Evolutionary conservation across 2,113 vertebrate genomes (phyloP).

Genomic region (Podarcis cretensis): DNA sequence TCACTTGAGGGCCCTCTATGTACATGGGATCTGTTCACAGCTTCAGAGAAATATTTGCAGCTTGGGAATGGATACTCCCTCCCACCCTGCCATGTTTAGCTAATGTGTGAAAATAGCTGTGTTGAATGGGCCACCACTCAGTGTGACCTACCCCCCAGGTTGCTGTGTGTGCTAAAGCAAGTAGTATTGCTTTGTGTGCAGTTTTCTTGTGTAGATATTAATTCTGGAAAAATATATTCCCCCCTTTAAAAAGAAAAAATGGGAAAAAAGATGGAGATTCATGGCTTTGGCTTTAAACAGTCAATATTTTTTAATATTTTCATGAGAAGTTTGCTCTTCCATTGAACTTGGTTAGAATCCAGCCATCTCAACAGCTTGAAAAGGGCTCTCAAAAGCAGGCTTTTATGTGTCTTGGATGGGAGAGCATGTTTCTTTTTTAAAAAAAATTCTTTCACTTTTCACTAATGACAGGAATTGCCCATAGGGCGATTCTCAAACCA

Average conservation of each 20-base stretch:
- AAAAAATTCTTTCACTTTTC: accelerated
- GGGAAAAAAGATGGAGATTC: neutral
- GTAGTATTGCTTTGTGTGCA: neutral
- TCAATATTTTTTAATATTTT: neutral
- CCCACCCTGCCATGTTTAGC: neutral
- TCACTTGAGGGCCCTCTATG: too few relatives aligned
- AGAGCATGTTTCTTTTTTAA: neutral
- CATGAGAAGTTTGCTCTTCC: neutral
- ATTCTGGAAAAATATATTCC: neutral
- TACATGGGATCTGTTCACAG: too few relatives aligned
- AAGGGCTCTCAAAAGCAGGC: constrained; percentile 1
- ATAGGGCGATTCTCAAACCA: constrained; percentile 35
- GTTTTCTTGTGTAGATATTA: neutral
- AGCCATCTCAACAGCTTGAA: neutral
- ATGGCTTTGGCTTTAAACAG: accelerated
- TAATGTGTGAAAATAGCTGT: neutral
- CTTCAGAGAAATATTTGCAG: too few relatives aligned
- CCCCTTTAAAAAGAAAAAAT: neutral
- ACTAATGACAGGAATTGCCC: constrained; percentile 25
- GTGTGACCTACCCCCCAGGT: too few relatives aligned
- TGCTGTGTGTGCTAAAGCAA: neutral
- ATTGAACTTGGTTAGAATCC: neutral
- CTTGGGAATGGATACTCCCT: too few relatives aligned
- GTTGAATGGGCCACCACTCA: neutral
- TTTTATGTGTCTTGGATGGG: constrained; percentile 2